phyloP scores from a whole-genome alignment of 2,797 vertebrate species.

The Myotis daubentonii region DNA sequence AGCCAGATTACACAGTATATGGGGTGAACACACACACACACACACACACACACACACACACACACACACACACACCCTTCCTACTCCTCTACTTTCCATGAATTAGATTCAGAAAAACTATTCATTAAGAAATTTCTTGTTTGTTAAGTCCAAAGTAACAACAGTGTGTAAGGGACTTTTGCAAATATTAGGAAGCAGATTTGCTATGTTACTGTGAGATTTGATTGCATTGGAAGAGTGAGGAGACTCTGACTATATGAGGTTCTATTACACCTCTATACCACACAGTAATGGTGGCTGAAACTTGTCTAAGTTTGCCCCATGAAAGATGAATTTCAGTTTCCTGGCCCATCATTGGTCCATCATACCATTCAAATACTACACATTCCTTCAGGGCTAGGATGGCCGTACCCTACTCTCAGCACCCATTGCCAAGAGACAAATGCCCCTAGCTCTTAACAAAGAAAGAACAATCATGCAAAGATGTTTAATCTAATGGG shows the following conservation, averaged over 20 bases:
- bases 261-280: not conserved
- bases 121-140: not conserved
- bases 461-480: not conserved
- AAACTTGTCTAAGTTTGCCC: not conserved
- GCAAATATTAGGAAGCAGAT: slow-evolving; percentile 21
- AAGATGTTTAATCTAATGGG: not conserved
- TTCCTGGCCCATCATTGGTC: not conserved
- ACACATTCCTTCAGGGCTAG: not conserved
- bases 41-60: not conserved
- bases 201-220: not conserved
- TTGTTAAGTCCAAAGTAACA: slow-evolving; percentile 18
- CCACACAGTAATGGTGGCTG: not conserved
- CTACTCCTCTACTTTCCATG: not conserved
- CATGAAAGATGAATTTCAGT: not conserved
- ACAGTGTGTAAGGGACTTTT: not conserved
- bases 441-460: not conserved
- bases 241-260: not conserved
- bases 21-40: not conserved
- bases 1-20: not conserved
- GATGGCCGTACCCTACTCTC: not conserved
- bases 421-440: not conserved
- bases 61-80: not conserved
- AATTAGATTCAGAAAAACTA: not conserved
- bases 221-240: not conserved
- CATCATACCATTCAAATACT: not conserved